These are phyloP conservation scores for Drosophila trichaetosa DNA, from an alignment of 2,888 invertebrate genomes.

Conservation along the genomic window DNA sequence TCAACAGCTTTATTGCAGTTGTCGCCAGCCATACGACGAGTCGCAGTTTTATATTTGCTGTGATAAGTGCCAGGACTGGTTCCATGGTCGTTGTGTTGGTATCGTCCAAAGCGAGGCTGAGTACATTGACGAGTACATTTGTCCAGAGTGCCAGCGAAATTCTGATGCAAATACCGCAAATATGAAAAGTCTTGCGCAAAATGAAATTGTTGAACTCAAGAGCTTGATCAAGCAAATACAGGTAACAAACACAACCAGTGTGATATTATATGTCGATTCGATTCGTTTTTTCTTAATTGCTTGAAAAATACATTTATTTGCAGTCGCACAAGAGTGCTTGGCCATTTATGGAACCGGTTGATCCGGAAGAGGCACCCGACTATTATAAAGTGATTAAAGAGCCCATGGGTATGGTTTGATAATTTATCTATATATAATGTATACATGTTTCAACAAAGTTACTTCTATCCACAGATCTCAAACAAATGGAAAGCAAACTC, in stretches of 20 bases:
- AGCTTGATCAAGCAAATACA: constrained; percentile 95
- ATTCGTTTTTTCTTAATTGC: neutral
- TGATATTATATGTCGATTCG: neutral
- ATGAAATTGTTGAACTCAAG: constrained; percentile 93
- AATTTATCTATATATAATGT: neutral
- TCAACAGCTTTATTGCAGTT: constrained; percentile 97
- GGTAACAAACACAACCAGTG: constrained; percentile 85
- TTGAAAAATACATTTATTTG: constrained; percentile 7
- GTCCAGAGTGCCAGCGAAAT: constrained; percentile 97
- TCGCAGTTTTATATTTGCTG: constrained; percentile 99
- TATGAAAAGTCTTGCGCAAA: constrained; percentile 92
- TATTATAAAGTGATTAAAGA: constrained; percentile 98
- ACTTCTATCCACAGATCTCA: constrained; percentile 89
- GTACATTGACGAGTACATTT: constrained; percentile 97
- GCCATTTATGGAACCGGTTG: constrained; percentile 99
- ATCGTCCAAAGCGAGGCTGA: constrained; percentile 97
- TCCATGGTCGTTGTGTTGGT: constrained; percentile 98
- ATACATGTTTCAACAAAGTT: neutral
- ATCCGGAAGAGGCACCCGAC: constrained; percentile 97
- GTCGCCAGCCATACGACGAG: constrained; percentile 98
- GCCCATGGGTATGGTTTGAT: constrained; percentile 93
- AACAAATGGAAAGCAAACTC: constrained; percentile 95
- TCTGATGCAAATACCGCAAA: constrained; percentile 95
- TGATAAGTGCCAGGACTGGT: constrained; percentile 99
- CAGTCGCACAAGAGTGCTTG: constrained; percentile 97